These are phyloP conservation scores for Athrips mouffetella DNA, from an alignment of 2,888 invertebrate genomes.

Conservation along the genomic window DNA sequence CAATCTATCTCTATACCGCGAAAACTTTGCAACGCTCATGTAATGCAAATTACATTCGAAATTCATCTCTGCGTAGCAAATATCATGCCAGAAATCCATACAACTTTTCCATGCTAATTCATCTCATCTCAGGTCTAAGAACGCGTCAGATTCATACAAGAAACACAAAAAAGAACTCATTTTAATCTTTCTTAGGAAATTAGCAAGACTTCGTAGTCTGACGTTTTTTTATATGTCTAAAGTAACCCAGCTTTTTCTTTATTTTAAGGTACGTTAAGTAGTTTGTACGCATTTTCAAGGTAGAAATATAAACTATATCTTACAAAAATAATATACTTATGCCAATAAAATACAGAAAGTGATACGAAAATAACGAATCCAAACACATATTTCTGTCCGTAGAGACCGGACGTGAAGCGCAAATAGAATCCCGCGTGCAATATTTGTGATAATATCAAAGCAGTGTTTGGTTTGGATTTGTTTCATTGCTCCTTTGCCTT, in stretches of 20 bases:
- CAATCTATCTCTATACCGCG: neutral
- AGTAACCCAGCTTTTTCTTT: too few relatives aligned
- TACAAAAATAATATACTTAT: conserved; percentile 1
- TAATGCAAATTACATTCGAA: conserved; percentile 1
- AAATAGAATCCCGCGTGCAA: conserved; percentile 29
- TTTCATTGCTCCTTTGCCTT: conserved; percentile 32
- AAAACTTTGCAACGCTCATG: neutral
- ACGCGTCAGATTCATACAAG: too few relatives aligned
- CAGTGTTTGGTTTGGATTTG: conserved; percentile 29
- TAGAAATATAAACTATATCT: neutral
- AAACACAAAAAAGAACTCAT: too few relatives aligned
- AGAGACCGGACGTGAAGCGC: conserved; percentile 20
- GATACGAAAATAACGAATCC: conserved; percentile 23
- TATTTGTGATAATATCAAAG: conserved; percentile 18
- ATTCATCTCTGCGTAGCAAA: neutral
- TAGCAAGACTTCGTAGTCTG: too few relatives aligned
- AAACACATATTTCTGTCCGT: conserved; percentile 23
- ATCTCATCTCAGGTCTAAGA: too few relatives aligned
- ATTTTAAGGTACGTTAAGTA: too few relatives aligned
- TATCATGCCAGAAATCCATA: too few relatives aligned
- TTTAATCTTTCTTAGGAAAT: too few relatives aligned
- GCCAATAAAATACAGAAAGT: conserved; percentile 19
- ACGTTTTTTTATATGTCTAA: too few relatives aligned
- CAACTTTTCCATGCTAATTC: too few relatives aligned
- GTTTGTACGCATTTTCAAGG: neutral